phyloP scores from a whole-genome alignment of 2,888 invertebrate genomes.

The Philaethria dido region DNA sequence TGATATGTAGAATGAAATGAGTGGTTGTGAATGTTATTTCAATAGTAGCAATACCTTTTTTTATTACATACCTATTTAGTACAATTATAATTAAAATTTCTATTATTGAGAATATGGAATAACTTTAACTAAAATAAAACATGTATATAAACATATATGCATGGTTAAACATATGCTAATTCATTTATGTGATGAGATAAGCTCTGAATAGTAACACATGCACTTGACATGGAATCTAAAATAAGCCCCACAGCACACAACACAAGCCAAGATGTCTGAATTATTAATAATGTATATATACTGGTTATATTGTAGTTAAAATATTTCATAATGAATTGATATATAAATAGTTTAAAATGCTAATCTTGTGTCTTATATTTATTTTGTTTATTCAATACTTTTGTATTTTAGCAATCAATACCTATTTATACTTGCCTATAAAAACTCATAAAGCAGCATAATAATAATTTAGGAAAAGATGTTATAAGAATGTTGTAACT shows the following conservation, averaged over 20 bases:
- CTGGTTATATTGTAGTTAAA: too few relatives aligned
- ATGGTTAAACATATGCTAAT: too few relatives aligned
- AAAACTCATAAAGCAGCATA: neutral
- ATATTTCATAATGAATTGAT: too few relatives aligned
- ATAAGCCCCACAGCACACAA: too few relatives aligned
- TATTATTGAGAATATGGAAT: conserved; percentile 3
- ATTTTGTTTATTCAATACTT: neutral
- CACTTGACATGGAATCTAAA: too few relatives aligned
- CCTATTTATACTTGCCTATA: neutral
- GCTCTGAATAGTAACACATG: too few relatives aligned
- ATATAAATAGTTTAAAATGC: neutral
- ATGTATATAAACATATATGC: too few relatives aligned
- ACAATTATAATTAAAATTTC: too few relatives aligned
- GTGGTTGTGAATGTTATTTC: conserved; percentile 39
- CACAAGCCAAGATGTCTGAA: too few relatives aligned
- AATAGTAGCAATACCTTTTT: conserved; percentile 15
- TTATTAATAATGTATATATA: too few relatives aligned
- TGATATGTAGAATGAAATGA: conserved; percentile 21
- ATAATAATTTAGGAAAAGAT: conserved; percentile 4
- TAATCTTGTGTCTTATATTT: neutral
- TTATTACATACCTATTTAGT: neutral
- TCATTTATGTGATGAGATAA: too few relatives aligned
- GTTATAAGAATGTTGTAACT: neutral
- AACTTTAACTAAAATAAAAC: conserved; percentile 9
- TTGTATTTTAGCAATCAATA: neutral